These are phyloP conservation scores for Cephus cinctus DNA, from an alignment of 1,140 invertebrate species.

Conservation along the genomic window DNA sequence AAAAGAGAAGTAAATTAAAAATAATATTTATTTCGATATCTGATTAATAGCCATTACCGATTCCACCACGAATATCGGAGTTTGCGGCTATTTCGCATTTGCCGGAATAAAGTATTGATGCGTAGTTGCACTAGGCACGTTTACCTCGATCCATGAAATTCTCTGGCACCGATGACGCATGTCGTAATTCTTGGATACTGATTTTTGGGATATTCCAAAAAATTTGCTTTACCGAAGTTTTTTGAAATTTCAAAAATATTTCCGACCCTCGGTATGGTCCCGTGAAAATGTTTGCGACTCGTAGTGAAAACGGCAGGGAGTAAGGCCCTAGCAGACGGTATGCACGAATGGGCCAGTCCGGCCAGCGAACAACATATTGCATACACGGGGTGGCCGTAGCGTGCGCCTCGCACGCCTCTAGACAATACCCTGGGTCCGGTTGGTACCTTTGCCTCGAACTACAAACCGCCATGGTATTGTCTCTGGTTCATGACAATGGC, in stretches of 20 bases:
- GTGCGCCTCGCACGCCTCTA: slow-evolving; percentile 18
- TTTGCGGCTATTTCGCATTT: slow-evolving; percentile 51
- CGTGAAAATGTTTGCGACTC: background rate
- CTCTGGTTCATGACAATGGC: slow-evolving; percentile 11
- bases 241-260: background rate
- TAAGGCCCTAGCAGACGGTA: background rate
- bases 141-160: background rate
- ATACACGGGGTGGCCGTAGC: slow-evolving; percentile 35
- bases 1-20: slow-evolving; percentile 30
- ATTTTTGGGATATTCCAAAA: background rate
- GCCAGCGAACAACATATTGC: slow-evolving; percentile 42
- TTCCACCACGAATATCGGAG: slow-evolving; percentile 42
- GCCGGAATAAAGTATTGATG: slow-evolving; percentile 50
- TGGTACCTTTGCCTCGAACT: slow-evolving; percentile 9
- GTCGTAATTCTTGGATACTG: background rate
- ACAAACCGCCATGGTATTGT: slow-evolving; percentile 4
- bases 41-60: slow-evolving; percentile 49
- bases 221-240: background rate
- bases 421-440: slow-evolving; percentile 5
- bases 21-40: slow-evolving; percentile 44
- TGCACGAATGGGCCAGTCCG: slow-evolving; percentile 4
- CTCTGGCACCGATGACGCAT: background rate
- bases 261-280: background rate
- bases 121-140: background rate
- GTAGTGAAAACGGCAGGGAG: background rate